Percentiles rank a stretch among this genome's conserved stretches.
Conservation (phyloP, 2,888 invertebrate species). For the Chorisops tibialis region DNA sequence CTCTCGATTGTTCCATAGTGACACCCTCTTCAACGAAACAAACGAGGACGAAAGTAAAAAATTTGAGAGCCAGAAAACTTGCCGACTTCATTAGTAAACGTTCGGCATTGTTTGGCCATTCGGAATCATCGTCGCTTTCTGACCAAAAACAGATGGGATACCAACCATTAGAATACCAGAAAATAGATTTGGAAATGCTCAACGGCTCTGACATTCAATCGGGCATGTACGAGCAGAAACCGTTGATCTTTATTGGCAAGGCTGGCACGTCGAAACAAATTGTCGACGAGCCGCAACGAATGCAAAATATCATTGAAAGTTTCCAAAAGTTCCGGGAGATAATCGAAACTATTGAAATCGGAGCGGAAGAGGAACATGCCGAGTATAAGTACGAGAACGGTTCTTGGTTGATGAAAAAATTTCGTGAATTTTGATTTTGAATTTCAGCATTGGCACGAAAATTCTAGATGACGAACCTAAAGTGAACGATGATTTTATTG, state of each 20-base stretch:
- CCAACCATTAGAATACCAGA: constrained; percentile 48
- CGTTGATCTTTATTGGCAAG: constrained; percentile 46
- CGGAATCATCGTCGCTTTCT: constrained; percentile 55
- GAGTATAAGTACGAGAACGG: constrained; percentile 27
- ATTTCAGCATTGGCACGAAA: neutral
- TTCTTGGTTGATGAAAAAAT: too few relatives aligned
- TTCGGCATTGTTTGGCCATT: neutral
- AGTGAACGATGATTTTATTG: constrained; percentile 29
- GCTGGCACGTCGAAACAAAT: constrained; percentile 36
- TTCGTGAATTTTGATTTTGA: neutral
- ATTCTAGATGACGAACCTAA: neutral
- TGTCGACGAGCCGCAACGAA: constrained; percentile 39
- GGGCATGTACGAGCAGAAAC: constrained; percentile 46
- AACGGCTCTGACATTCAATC: constrained; percentile 41
- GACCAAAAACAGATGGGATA: constrained; percentile 11
- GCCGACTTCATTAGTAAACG: constrained; percentile 60
- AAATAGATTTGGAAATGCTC: constrained; percentile 44
- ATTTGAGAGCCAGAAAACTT: constrained; percentile 64
- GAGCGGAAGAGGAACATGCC: constrained; percentile 35
- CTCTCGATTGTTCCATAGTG: constrained; percentile 52
- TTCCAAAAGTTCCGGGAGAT: constrained; percentile 47
- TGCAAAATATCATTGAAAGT: constrained; percentile 46
- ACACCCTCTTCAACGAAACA: constrained; percentile 61
- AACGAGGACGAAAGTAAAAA: constrained; percentile 65
- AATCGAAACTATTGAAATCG: constrained; percentile 45